These are phyloP conservation scores for Rhinogobius similis DNA, from an alignment of 2,113 vertebrate species.

Conservation along the genomic window DNA sequence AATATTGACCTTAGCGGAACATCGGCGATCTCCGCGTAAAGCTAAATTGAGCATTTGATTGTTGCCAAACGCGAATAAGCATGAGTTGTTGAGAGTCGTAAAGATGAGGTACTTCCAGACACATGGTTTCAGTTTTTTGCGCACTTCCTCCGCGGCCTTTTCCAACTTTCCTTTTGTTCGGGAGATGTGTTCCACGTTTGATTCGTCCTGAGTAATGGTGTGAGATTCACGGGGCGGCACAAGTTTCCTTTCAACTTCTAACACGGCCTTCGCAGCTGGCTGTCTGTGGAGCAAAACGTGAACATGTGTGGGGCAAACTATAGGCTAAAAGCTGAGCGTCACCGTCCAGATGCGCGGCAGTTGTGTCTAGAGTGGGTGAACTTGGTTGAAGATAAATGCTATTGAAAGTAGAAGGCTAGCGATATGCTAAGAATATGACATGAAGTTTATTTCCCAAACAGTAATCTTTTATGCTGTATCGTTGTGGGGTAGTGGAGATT, in stretches of 20 bases:
- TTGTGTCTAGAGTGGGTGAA: not conserved
- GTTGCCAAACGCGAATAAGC: slow-evolving; percentile 62
- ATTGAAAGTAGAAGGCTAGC: not conserved
- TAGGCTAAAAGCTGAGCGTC: slow-evolving; percentile 30
- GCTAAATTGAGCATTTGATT: slow-evolving; percentile 69
- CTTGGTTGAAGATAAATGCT: not conserved
- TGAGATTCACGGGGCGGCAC: slow-evolving; percentile 79
- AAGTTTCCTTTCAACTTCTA: slow-evolving; percentile 68
- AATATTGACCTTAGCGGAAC: slow-evolving; percentile 49
- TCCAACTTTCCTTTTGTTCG: slow-evolving; percentile 61
- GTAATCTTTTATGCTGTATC: no score
- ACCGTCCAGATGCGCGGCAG: slow-evolving; percentile 41
- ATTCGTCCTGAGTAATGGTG: slow-evolving; percentile 87
- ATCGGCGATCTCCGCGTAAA: slow-evolving; percentile 75
- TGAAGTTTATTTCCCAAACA: no score
- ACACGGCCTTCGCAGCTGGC: slow-evolving; percentile 61
- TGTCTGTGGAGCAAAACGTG: slow-evolving; percentile 35
- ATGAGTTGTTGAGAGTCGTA: slow-evolving; percentile 47
- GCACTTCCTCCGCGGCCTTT: slow-evolving; percentile 56
- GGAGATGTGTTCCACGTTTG: slow-evolving; percentile 83
- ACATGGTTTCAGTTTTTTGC: slow-evolving; percentile 85
- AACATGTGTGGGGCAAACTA: slow-evolving; percentile 48
- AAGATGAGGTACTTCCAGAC: slow-evolving; percentile 78
- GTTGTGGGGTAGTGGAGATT: no score
- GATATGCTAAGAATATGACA: no score